These are phyloP conservation scores for Clinocottus analis DNA, from an alignment of 2,113 vertebrate species.

Conservation along the genomic window DNA sequence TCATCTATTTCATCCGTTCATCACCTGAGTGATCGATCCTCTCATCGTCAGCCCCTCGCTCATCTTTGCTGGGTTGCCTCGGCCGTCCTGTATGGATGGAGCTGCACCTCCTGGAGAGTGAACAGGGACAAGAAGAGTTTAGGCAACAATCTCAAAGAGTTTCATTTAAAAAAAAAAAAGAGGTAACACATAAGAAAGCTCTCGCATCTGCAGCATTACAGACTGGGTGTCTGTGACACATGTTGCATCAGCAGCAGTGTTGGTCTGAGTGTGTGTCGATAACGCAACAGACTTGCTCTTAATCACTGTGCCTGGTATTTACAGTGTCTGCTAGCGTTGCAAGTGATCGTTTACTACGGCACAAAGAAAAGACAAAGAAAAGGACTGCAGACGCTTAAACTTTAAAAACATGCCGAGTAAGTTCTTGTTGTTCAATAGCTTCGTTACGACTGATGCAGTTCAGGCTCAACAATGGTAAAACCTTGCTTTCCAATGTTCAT, in stretches of 20 bases:
- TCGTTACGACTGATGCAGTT: too few relatives aligned
- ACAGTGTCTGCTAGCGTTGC: too few relatives aligned
- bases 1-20: neutral
- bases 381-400: neutral
- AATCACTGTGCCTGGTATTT: too few relatives aligned
- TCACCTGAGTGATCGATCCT: constrained; percentile 97
- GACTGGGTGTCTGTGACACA: neutral
- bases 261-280: neutral
- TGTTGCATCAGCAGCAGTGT: neutral
- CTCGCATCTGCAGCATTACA: neutral
- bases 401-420: neutral
- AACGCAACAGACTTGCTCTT: neutral
- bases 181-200: neutral
- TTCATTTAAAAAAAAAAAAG: too few relatives aligned
- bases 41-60: constrained; percentile 87
- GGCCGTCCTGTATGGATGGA: constrained; percentile 88
- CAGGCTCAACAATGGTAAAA: too few relatives aligned
- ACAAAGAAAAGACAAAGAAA: too few relatives aligned
- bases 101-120: constrained; percentile 81
- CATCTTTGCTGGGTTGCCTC: constrained; percentile 89
- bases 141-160: neutral
- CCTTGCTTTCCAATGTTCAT: too few relatives aligned
- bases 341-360: too few relatives aligned
- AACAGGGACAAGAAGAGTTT: neutral
- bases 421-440: too few relatives aligned